Evolutionary conservation across 2,113 vertebrate genomes (phyloP), one percentile per base, ranked within the genome.

Genomic region (Tetrao urogallus): DNA sequence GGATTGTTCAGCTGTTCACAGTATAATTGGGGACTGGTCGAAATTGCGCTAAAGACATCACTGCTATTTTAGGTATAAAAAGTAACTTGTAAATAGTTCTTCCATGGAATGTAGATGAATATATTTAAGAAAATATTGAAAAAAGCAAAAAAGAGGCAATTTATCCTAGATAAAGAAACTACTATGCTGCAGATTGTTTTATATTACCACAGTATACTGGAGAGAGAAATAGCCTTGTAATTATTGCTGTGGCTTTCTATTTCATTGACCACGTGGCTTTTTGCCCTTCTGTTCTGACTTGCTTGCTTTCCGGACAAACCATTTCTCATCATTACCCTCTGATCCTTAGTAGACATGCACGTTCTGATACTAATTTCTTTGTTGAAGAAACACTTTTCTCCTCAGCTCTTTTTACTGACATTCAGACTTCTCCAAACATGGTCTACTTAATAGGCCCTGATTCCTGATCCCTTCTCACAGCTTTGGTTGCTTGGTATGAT

Each of bases 51-150:
- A 34, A 45, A 17, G 71, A 67, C 78, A 73, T 80, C 8, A 18
- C 25, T 66, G 42, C 0, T 79, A 91, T 89, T 60, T 72, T 27
- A 56, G 13, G 11, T n/a, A 43, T 43, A 43, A 43, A 16, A 69
- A 75, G 70, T 13, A 94, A 84, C 93, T 95, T 94, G 73, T 93
- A 95, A 86, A 48, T 86, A 90, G 69, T 38, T 94, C 65, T 95
- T 96, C 94, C 70, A 92, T 65, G 86, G 48, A 81, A 96, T 96
- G 83, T 86, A 34, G 72, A 94, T 92, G 73, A 93, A 74, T 96
- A 15, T 80, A 71, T 96, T 94, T 85, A 22, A 9, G 34, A 94
- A 92, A 95, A 94, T 94, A 90, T 67, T 89, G 82, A 94, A 71
- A 72, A 78, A 78, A 92, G 66, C 20, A 54, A 77, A 89, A 74